Evolutionary conservation across 1,140 invertebrate genomes (phyloP), one percentile per base, ranked within the genome.

Genomic region (Polypedilum pembai): DNA sequence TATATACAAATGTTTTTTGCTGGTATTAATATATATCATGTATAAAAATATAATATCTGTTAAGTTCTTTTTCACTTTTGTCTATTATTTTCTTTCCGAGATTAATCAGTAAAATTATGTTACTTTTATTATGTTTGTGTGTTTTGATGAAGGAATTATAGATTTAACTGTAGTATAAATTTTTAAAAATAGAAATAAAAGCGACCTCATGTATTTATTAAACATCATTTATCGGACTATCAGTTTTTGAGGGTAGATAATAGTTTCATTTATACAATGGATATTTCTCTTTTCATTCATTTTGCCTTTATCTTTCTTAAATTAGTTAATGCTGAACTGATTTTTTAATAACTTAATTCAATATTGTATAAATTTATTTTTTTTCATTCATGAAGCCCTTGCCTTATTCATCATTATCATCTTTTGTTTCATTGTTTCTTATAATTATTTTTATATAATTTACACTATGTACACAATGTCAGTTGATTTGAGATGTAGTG

Each of bases 271-370:
- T 56, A 12, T 56, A 15, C 15, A n/a, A n/a, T 56, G 8, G 12
- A 56, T 56, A 56, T 56, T n/a, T 33, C 24, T 56, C 15, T n/a
- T n/a, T 56, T n/a, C n/a, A n/a, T n/a, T n/a, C n/a, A n/a, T n/a
- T n/a, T n/a, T n/a, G n/a, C n/a, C n/a, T n/a, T n/a, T n/a, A n/a
- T n/a, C n/a, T 12, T 56, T 56, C 45, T 56, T 56, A 56, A 56
- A 56, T 56, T 56, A 56, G n/a, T 56, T 56, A 56, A 56, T 56
- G 45, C 45, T 56, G 45, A 56, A 56, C 45, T 56, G 45, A 56
- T 56, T 56, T 56, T 56, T 56, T n/a, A 56, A 56, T 56, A 56
- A 56, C 45, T 56, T 56, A 56, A 56, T 56, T 56, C 15, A 56
- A 12, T 33, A 33, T 56, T 56, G 12, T n/a, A 56, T 56, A n/a